Conservation (phyloP, 2,113 vertebrate genomes). For the Vireo altiloquus region DNA sequence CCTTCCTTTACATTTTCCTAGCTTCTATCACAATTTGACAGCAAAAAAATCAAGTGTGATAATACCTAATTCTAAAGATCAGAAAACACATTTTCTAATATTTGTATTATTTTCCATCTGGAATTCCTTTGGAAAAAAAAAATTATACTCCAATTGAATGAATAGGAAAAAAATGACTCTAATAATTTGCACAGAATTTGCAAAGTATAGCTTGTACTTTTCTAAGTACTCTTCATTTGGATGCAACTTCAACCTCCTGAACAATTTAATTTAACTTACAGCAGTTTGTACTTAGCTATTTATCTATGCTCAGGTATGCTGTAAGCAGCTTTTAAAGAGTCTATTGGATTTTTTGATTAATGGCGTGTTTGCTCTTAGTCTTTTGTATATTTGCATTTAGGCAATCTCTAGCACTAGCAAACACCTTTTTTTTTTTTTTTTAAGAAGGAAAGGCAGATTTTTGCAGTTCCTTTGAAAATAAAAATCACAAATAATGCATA, state of each 20-base stretch:
- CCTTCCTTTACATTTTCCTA: neutral
- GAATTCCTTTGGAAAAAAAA: neutral
- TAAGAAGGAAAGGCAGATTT: neutral
- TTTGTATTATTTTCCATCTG: neutral
- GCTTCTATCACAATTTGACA: neutral
- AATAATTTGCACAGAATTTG: neutral
- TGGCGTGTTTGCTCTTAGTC: neutral
- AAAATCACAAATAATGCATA: neutral
- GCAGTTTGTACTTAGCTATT: neutral
- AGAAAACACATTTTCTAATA: neutral
- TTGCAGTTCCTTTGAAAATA: neutral
- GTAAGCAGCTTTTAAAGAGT: neutral
- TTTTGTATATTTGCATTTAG: neutral
- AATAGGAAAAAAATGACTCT: neutral
- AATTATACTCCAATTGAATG: neutral
- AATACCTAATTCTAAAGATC: neutral
- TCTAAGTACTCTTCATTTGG: neutral
- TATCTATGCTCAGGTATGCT: neutral
- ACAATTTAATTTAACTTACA: neutral
- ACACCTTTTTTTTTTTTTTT: neutral
- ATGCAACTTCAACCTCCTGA: neutral
- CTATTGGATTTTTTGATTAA: neutral
- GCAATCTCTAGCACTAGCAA: neutral
- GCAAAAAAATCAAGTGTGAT: neutral
- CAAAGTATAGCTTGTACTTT: neutral